Base-by-base conservation (phyloP, 2,113 vertebrate species). In the Peucedramus taeniatus region DNA sequence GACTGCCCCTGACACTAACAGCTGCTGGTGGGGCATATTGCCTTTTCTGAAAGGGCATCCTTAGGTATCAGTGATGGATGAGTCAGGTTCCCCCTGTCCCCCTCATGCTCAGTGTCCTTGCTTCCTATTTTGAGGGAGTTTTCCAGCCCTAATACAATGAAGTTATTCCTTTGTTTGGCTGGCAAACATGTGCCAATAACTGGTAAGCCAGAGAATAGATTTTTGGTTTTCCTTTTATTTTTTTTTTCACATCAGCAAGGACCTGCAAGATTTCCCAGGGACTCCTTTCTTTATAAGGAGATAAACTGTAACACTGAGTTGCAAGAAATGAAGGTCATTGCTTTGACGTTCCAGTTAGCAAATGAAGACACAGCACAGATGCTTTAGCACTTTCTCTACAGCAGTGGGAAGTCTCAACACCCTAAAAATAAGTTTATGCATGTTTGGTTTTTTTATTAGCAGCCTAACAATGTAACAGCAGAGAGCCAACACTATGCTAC, bases 241-340 rank as follows among this genome's bases (percentile, higher is more conserved):
- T 54, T 45, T 28, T 65, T 19, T 17, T 8, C 13, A 53, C 6
- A 51, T 80, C 63, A 86, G 30, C 37, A 28, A 35, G 19, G 49
- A 59, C 40, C 51, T 56, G 14, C 28, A 31, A 35, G 28, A 75
- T 87, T 83, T 84, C 88, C 56, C 60, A 69, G 31, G 53, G 45
- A 75, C 61, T 77, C 80, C 49, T 54, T 93, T 49, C 79, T 95
- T 74, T 84, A 47, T 47, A 90, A 71, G 59, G 63, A 85, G 18
- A 35, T 50, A 77, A 94, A 81, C 24, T 72, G 3, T 69, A 86
- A 65, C 80, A 80, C 0, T 31, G 69, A 75, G 56, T 82, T 68
- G 49, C 77, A 79, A 87, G 74, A 89, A 75, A 56, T 56, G 40
- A 87, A 94, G 96, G 95, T 90, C 89, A 81, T 3, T 83, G 64